These are phyloP conservation scores for Pimpla rufipes DNA, from an alignment of 2,888 invertebrate genomes.

Conservation along the genomic window DNA sequence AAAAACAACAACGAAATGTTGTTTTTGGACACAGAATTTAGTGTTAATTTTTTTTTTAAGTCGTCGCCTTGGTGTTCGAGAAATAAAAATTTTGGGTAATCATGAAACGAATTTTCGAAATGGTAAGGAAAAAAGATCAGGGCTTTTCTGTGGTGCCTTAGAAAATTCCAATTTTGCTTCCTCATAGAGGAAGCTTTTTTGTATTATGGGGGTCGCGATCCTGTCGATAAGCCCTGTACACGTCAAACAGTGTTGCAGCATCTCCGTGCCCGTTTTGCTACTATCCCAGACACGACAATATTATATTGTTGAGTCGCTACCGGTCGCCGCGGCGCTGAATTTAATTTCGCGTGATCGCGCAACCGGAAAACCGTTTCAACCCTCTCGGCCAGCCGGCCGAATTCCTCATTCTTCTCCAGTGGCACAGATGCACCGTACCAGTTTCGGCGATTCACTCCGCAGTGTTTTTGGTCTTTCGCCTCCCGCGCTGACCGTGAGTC, in stretches of 20 bases:
- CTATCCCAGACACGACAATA: slow-evolving; percentile 52
- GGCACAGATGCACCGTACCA: not conserved
- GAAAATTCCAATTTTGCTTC: too few species aligned
- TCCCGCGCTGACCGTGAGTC: not conserved
- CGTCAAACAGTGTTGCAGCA: not conserved
- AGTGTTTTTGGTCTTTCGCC: not conserved
- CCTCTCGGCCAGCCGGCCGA: slow-evolving; percentile 13
- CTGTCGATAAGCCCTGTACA: too few species aligned
- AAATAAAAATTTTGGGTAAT: too few species aligned
- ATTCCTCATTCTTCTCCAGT: slow-evolving; percentile 16
- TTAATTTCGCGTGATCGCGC: slow-evolving; percentile 66
- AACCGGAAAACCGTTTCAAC: slow-evolving; percentile 63
- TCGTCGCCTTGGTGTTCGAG: too few species aligned
- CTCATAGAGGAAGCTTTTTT: too few species aligned
- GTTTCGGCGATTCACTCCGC: slow-evolving; percentile 16
- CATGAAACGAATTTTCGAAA: too few species aligned
- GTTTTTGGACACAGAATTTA: too few species aligned
- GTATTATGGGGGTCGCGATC: too few species aligned
- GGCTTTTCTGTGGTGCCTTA: too few species aligned
- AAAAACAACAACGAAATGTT: too few species aligned
- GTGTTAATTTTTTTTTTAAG: too few species aligned
- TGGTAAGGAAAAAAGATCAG: too few species aligned
- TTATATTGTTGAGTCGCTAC: slow-evolving; percentile 37
- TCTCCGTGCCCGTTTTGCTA: slow-evolving; percentile 30
- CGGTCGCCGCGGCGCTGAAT: slow-evolving; percentile 51